Evolutionary conservation across 2,888 invertebrate species (phyloP).

Genomic region (Lasiommata megera): DNA sequence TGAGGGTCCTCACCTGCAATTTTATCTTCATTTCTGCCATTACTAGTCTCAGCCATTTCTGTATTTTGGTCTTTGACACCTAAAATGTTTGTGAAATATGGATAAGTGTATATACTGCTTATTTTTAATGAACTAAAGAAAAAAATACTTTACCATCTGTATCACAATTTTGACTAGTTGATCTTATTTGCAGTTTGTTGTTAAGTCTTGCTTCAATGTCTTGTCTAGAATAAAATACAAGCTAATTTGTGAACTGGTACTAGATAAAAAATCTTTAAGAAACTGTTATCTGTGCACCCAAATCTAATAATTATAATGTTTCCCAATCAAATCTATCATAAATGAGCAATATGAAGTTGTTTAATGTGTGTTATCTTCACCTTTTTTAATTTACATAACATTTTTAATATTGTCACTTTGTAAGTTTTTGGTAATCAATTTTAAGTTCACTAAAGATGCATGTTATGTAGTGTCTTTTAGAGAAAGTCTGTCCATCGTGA

Average conservation of each 20-base stretch:
- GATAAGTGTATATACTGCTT: background rate
- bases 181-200: conserved; percentile 52
- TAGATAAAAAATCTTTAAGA: no score
- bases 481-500: no score
- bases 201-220: conserved; percentile 51
- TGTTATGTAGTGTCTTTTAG: no score
- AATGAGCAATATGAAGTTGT: no score
- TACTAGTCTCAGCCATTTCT: conserved; percentile 43
- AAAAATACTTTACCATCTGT: conserved; percentile 40
- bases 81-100: conserved; percentile 37
- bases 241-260: background rate
- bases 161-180: conserved; percentile 46
- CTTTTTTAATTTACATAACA: no score
- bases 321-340: no score
- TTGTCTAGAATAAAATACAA: conserved; percentile 48
- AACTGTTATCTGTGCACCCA: no score
- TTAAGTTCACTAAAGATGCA: no score
- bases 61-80: conserved; percentile 40
- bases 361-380: no score
- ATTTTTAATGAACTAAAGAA: background rate
- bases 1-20: conserved; percentile 60
- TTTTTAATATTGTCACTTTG: no score
- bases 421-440: no score
- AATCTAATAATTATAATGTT: no score
- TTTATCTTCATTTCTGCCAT: conserved; percentile 42